Conservation (phyloP, 1,140 invertebrate species). For the Arion vulgaris region DNA sequence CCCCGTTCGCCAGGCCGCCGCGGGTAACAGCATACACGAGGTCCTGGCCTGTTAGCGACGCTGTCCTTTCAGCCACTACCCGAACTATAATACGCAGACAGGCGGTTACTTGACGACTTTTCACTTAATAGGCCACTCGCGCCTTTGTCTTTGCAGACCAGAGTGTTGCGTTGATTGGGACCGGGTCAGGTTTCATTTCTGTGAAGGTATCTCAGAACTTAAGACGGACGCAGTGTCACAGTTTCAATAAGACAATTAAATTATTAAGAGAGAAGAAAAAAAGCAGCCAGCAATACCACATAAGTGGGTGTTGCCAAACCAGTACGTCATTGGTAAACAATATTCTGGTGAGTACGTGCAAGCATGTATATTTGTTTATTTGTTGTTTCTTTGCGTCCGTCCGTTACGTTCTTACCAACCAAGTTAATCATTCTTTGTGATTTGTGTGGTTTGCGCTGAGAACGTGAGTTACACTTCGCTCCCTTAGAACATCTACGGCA, state of each 20-base stretch:
- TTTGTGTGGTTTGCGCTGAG: no score
- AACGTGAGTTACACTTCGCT: no score
- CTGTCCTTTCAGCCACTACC: background rate
- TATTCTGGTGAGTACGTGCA: background rate
- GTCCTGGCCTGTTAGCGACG: background rate
- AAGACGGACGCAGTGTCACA: background rate
- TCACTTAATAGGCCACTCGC: background rate
- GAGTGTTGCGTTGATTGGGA: background rate
- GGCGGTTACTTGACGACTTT: background rate
- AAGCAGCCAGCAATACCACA: no score
- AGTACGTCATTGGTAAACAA: background rate
- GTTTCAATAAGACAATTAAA: background rate
- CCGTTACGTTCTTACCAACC: no score
- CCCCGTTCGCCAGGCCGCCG: background rate
- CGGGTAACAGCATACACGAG: background rate
- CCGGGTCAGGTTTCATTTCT: background rate
- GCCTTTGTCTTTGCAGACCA: background rate
- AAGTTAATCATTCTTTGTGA: no score
- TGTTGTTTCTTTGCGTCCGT: no score
- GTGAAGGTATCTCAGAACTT: background rate
- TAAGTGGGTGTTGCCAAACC: no score
- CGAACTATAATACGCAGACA: background rate
- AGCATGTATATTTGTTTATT: no score
- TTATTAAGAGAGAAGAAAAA: background rate
- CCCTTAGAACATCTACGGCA: no score